Evolutionary conservation across 2,113 vertebrate genomes (phyloP).

Genomic region (Megalops atlanticus): DNA sequence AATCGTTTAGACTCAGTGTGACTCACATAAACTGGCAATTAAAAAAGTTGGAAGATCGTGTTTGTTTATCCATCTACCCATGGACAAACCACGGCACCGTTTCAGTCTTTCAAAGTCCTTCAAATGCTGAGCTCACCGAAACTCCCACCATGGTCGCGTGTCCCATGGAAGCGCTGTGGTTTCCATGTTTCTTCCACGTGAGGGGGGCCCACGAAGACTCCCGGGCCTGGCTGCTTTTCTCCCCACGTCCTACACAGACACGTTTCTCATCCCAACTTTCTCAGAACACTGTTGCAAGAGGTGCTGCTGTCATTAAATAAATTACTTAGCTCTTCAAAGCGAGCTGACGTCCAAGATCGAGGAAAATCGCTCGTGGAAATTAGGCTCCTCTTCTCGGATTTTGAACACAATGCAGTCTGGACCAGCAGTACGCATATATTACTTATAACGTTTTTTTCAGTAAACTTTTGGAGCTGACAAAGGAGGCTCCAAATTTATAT

Average conservation of each 20-base stretch:
- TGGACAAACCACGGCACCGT: neutral
- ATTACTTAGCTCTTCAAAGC: neutral
- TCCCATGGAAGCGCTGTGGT: neutral
- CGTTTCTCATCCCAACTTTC: neutral
- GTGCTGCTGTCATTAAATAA: no score
- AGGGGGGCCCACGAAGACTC: neutral
- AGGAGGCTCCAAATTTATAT: no score
- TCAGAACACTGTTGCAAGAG: no score
- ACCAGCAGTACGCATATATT: no score
- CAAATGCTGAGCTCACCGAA: neutral
- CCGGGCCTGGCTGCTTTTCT: neutral
- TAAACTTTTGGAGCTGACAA: no score
- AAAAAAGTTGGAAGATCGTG: neutral
- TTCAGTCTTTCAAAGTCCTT: conserved; percentile 1
- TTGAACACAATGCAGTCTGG: no score
- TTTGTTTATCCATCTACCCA: neutral
- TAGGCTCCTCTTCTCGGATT: neutral
- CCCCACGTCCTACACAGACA: neutral
- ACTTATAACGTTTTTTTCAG: no score
- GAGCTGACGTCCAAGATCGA: neutral
- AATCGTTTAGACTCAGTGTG: no score
- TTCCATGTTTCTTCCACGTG: neutral
- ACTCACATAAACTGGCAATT: no score
- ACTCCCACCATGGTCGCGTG: neutral
- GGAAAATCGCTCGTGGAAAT: neutral